Evolutionary conservation across 2,113 vertebrate species (phyloP).

Genomic region (Halcyon senegalensis): DNA sequence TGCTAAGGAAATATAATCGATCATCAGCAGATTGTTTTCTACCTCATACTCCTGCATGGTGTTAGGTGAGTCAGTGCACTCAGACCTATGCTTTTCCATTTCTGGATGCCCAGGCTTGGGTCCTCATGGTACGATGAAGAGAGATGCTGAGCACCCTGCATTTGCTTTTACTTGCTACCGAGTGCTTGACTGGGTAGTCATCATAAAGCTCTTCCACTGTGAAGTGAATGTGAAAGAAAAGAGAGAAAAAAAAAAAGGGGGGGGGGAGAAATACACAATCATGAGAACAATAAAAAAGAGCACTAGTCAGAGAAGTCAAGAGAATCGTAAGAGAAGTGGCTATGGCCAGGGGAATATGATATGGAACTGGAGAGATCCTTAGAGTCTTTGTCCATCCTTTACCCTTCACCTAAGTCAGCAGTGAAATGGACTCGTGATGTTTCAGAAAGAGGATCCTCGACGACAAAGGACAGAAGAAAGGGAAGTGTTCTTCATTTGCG

Average conservation of each 20-base stretch:
- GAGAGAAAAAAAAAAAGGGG: background rate
- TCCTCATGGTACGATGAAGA: background rate
- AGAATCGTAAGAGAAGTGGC: background rate
- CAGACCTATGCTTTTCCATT: background rate
- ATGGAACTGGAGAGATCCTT: background rate
- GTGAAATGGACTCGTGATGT: conserved; percentile 49
- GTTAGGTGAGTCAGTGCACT: background rate
- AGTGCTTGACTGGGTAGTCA: background rate
- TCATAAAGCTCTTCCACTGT: background rate
- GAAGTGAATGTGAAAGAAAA: background rate
- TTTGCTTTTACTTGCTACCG: background rate
- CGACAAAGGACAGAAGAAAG: conserved; percentile 23
- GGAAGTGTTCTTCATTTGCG: conserved; percentile 56
- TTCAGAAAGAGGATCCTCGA: conserved; percentile 62
- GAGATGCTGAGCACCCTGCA: background rate
- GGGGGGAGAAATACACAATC: background rate
- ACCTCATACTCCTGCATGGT: background rate
- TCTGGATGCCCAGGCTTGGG: background rate
- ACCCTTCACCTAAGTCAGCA: conserved; percentile 21
- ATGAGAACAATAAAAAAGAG: background rate
- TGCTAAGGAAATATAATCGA: background rate
- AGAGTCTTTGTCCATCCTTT: background rate
- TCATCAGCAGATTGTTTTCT: background rate
- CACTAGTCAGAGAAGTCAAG: background rate
- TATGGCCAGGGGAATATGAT: background rate